phyloP scores from a whole-genome alignment of 2,113 vertebrate genomes.

The Blennius ocellaris region DNA sequence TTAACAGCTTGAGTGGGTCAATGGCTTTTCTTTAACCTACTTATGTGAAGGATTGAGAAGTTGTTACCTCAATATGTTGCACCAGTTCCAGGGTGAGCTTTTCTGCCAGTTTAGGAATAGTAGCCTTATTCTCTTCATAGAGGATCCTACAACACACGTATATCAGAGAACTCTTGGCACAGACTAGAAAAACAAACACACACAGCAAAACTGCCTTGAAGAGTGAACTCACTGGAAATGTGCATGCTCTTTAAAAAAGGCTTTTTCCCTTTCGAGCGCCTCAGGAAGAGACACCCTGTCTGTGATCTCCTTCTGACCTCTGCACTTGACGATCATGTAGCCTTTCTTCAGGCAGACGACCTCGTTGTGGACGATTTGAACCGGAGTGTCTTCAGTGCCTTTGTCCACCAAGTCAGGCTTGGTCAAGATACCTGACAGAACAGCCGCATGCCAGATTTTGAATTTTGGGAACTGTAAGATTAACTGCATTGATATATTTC shows the following conservation, averaged over 20 bases:
- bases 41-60: neutral
- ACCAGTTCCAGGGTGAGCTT: constrained; percentile 79
- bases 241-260: constrained; percentile 84
- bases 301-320: constrained; percentile 87
- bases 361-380: constrained; percentile 84
- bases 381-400: constrained; percentile 82
- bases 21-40: neutral
- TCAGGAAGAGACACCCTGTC: constrained; percentile 77
- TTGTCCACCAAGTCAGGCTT: constrained; percentile 92
- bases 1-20: neutral
- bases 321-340: constrained; percentile 91
- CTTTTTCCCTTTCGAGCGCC: constrained; percentile 82
- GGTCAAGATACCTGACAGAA: constrained; percentile 86
- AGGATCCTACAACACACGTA: constrained; percentile 45
- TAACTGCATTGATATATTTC: neutral
- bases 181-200: neutral
- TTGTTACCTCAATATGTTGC: constrained; percentile 72
- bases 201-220: neutral
- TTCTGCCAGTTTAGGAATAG: constrained; percentile 72
- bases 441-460: neutral
- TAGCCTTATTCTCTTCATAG: constrained; percentile 62
- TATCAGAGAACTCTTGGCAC: neutral
- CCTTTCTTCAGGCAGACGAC: constrained; percentile 87
- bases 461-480: neutral
- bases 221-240: constrained; percentile 81